Base-by-base conservation (phyloP, 2,113 vertebrate species). In the Psilopsiagon aymara region DNA sequence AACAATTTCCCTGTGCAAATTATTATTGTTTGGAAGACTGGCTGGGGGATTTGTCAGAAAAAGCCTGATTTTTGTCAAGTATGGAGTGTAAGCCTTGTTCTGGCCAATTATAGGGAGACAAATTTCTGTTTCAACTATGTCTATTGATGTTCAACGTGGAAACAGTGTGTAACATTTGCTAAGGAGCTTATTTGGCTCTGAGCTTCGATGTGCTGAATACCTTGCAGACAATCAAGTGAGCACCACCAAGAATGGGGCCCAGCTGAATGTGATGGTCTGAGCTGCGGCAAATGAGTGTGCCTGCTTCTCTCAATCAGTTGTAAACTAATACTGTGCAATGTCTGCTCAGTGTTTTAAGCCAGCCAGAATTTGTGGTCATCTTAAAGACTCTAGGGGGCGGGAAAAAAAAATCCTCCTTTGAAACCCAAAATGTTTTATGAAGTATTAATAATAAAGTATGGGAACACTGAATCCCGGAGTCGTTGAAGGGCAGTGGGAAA, bases 351-450 rank as follows among this genome's bases (percentile, higher is more conserved):
- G n/a, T 59, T 83, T 71, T 69, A 57, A 82, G 21, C 57, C 52
- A 75, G 47, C 4, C 33, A 81, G 90, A 70, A 79, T 67, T 43
- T 86, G 37, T 71, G 62, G 43, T 74, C 5, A 0, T 53, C 79
- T 57, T 83, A 64, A 86, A 70, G 68, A 41, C 43, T 60, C 20
- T 21, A 3, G 24, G 11, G 17, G 16, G 5, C 11, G 24, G 23
- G 43, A 7, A 7, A 5, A 3, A 55, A 63, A 43, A 64, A n/a
- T 68, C 7, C 4, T 44, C 20, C 39, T 76, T 82, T 88, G 60
- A 86, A 96, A 91, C 9, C 7, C 37, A 43, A 12, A 66, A 68
- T 59, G 33, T 71, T 94, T 83, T 83, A 44, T 83, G 79, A 41
- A 71, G 29, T 81, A 81, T 35, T 67, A 70, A 80, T 82, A 82